phyloP scores from a whole-genome alignment of 2,888 invertebrate species.

The Andrena minutula region DNA sequence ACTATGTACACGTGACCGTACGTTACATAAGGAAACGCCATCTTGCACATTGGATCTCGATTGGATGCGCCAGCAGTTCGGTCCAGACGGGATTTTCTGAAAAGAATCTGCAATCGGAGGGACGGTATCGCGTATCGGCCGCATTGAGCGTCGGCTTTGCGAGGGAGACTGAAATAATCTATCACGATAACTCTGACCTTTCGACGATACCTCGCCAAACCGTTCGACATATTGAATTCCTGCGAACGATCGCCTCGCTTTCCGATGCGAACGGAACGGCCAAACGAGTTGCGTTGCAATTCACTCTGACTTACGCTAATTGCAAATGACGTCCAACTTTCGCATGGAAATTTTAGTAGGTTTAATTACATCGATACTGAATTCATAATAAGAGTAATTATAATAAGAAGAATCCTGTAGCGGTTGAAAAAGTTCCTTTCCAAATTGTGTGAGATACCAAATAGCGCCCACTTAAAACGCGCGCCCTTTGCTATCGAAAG shows the following conservation, averaged over 20 bases:
- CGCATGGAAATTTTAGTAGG: no score
- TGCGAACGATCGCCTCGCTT: background rate
- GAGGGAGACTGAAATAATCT: slow-evolving; percentile 55
- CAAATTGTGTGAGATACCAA: no score
- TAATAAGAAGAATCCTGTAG: no score
- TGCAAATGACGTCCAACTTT: no score
- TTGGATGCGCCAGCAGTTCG: slow-evolving; percentile 63
- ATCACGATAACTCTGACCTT: slow-evolving; percentile 46
- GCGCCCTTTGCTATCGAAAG: no score
- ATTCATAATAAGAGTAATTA: no score
- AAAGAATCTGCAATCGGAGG: slow-evolving; percentile 58
- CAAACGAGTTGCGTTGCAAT: background rate
- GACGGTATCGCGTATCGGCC: slow-evolving; percentile 47
- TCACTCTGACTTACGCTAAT: background rate
- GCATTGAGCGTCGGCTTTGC: slow-evolving; percentile 47
- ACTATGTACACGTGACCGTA: slow-evolving; percentile 31
- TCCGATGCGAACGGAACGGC: background rate
- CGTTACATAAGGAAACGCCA: slow-evolving; percentile 64
- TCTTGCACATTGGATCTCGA: slow-evolving; percentile 67
- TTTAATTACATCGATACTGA: no score
- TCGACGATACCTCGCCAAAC: slow-evolving; percentile 29
- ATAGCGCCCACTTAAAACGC: no score
- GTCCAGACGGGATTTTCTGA: slow-evolving; percentile 56
- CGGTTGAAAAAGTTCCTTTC: no score
- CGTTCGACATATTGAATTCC: slow-evolving; percentile 5